phyloP scores from a whole-genome alignment of 2,888 invertebrate species.

The Lamproptera curius region DNA sequence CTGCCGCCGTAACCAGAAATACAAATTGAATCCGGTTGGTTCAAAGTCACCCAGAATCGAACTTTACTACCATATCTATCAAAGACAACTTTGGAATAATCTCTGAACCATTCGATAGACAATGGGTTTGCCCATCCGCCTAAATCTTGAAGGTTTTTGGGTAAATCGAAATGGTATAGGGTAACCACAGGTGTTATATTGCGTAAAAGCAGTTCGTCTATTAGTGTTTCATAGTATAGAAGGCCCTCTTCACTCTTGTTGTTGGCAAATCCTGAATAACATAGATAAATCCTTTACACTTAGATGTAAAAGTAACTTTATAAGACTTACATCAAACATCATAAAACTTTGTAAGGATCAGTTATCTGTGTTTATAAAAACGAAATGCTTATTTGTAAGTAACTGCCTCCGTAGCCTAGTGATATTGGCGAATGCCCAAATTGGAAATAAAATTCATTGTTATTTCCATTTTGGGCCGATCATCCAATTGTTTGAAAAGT shows the following conservation, averaged over 20 bases:
- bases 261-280: constrained; percentile 51
- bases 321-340: too few relatives aligned
- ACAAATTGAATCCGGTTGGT: constrained; percentile 74
- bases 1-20: constrained; percentile 62
- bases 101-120: constrained; percentile 58
- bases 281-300: too few relatives aligned
- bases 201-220: constrained; percentile 61
- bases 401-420: too few relatives aligned
- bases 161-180: constrained; percentile 55
- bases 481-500: too few relatives aligned
- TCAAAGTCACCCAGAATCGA: constrained; percentile 79
- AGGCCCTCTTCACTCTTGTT: constrained; percentile 56
- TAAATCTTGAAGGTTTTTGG: constrained; percentile 50
- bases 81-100: constrained; percentile 65
- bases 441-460: too few relatives aligned
- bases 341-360: too few relatives aligned
- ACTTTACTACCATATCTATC: constrained; percentile 65
- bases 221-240: constrained; percentile 76
- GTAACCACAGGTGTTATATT: constrained; percentile 56
- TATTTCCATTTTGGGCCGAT: too few relatives aligned
- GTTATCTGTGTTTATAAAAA: too few relatives aligned
- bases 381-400: too few relatives aligned
- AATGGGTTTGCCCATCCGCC: constrained; percentile 57
- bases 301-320: too few relatives aligned
- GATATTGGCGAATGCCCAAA: too few relatives aligned